These are phyloP conservation scores for Danio aesculapii DNA, from an alignment of 2,797 vertebrate species.

Conservation along the genomic window DNA sequence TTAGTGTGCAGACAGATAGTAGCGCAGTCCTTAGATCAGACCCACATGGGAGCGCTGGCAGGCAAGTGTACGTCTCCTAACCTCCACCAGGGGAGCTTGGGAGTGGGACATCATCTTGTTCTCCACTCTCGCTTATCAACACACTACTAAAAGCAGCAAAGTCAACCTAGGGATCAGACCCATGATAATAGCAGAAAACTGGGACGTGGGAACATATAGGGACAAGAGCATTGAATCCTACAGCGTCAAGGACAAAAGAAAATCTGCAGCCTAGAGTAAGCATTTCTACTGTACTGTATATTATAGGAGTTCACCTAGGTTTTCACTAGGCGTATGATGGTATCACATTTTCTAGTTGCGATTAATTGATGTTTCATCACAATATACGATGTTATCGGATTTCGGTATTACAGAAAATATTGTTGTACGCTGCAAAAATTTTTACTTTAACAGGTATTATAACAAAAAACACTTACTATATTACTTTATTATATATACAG, in stretches of 20 bases:
- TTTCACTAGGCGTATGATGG: background rate
- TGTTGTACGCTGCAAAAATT: too few relatives aligned
- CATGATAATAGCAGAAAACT: slow-evolving; percentile 30
- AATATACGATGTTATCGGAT: too few relatives aligned
- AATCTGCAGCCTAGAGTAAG: background rate
- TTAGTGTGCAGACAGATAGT: slow-evolving; percentile 48
- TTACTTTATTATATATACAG: too few relatives aligned
- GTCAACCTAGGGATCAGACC: slow-evolving; percentile 60
- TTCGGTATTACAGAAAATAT: too few relatives aligned
- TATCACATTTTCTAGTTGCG: too few relatives aligned
- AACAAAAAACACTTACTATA: too few relatives aligned
- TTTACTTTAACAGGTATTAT: too few relatives aligned
- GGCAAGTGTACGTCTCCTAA: slow-evolving; percentile 45
- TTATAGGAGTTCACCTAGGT: background rate
- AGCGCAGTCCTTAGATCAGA: slow-evolving; percentile 27
- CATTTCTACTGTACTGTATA: background rate
- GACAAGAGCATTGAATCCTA: background rate
- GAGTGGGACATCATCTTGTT: slow-evolving; percentile 52
- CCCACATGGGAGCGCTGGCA: slow-evolving; percentile 34
- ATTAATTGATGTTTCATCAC: too few relatives aligned
- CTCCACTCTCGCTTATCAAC: slow-evolving; percentile 59
- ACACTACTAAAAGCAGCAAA: slow-evolving; percentile 57
- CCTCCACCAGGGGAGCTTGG: slow-evolving; percentile 51
- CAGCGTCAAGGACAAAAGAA: slow-evolving; percentile 30
- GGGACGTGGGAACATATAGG: slow-evolving; percentile 4